A percentile compares a stretch with the other conserved stretches of the same genome.
Conservation (phyloP, 2,888 invertebrate genomes). For the Callyntrura guangdongensis region DNA sequence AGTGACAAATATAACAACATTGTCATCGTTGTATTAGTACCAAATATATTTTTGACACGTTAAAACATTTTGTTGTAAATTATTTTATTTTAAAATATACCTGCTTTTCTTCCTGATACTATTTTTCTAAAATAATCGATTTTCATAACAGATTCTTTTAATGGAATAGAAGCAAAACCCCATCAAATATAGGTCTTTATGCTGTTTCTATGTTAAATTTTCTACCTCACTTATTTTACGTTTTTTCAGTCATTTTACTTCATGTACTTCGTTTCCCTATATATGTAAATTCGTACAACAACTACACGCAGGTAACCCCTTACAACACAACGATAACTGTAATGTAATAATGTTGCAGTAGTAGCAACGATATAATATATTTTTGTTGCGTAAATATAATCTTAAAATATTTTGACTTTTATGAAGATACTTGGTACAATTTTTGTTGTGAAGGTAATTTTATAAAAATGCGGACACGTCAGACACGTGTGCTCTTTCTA, state of each 20-base stretch:
- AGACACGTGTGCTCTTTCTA: neutral
- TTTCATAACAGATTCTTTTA: no score
- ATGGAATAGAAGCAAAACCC: no score
- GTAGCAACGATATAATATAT: no score
- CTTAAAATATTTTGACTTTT: neutral
- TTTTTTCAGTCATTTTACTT: neutral
- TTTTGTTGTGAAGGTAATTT: constrained; percentile 15
- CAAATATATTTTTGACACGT: neutral
- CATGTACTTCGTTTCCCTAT: neutral
- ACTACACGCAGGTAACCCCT: no score
- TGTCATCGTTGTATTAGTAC: neutral
- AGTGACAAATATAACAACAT: neutral
- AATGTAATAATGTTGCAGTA: neutral
- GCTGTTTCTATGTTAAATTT: neutral
- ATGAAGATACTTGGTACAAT: constrained; percentile 10
- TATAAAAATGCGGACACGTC: neutral
- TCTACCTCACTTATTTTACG: neutral
- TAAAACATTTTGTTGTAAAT: neutral
- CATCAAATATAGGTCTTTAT: no score
- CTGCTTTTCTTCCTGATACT: no score
- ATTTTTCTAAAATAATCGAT: no score
- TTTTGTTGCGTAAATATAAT: no score
- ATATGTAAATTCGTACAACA: no score
- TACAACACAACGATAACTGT: neutral
- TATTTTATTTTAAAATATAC: neutral